Conservation (phyloP, 2,888 invertebrate genomes). For the Cheilosia vulpina region DNA sequence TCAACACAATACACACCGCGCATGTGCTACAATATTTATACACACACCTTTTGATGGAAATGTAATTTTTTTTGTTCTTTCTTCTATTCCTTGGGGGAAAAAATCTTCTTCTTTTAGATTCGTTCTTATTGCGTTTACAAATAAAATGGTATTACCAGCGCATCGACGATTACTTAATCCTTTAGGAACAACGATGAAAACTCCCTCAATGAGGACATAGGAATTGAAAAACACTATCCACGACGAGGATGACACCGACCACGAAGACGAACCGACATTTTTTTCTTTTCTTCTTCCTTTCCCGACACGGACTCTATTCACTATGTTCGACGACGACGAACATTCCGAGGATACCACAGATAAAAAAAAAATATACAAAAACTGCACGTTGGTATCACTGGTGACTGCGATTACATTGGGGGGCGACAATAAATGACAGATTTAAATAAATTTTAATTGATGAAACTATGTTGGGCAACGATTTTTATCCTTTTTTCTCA, state of each 20-base stretch:
- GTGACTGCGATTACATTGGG: conserved; percentile 22
- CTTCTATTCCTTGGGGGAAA: conserved; percentile 47
- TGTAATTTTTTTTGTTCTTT: conserved; percentile 34
- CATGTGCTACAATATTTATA: conserved; percentile 74
- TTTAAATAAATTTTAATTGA: conserved; percentile 42
- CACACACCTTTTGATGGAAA: conserved; percentile 71
- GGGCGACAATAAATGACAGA: background rate
- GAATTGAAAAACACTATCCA: conserved; percentile 44
- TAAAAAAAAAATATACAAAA: conserved; percentile 22
- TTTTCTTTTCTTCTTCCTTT: conserved; percentile 40
- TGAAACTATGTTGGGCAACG: conserved; percentile 22
- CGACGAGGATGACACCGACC: conserved; percentile 72
- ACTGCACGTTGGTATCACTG: conserved; percentile 32
- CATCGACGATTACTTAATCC: conserved; percentile 30
- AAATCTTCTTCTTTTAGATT: conserved; percentile 15
- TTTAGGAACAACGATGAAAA: background rate
- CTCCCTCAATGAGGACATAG: background rate
- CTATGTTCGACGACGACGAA: conserved; percentile 45
- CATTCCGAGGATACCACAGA: conserved; percentile 71
- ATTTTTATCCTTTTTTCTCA: conserved; percentile 59
- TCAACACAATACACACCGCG: conserved; percentile 42
- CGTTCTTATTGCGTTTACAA: conserved; percentile 4
- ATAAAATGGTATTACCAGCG: conserved; percentile 30
- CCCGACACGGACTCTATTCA: conserved; percentile 58
- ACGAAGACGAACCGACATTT: conserved; percentile 71